Conservation (phyloP, 2,113 vertebrate species). For the Propithecus coquereli region DNA sequence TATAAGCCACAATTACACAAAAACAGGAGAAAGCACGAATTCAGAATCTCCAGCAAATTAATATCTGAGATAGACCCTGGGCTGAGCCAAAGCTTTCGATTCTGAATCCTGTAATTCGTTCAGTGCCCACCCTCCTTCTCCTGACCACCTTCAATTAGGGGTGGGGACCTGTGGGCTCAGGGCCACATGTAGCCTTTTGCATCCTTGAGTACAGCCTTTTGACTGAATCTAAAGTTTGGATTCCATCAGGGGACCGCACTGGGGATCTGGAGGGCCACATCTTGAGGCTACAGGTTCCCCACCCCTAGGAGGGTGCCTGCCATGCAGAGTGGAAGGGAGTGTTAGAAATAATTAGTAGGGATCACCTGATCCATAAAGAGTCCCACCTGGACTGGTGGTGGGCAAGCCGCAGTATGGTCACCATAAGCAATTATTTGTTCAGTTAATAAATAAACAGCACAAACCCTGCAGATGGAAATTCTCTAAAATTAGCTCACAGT, state of each 20-base stretch:
- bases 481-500: neutral
- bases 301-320: neutral
- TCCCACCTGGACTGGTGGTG: neutral
- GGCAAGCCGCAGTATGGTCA: neutral
- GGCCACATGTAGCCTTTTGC: too few relatives aligned
- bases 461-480: neutral
- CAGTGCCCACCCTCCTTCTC: neutral
- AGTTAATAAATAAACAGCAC: neutral
- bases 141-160: neutral
- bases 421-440: neutral
- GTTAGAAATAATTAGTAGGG: neutral
- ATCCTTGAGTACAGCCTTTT: too few relatives aligned
- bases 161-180: neutral
- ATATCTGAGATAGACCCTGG: neutral
- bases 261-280: too few relatives aligned
- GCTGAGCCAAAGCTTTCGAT: neutral
- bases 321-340: neutral
- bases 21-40: neutral
- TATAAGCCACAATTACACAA: neutral
- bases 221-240: too few relatives aligned
- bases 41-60: neutral
- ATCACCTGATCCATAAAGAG: neutral
- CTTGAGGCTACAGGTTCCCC: too few relatives aligned
- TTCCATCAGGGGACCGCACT: fast-evolving
- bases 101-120: neutral